Base-by-base conservation (phyloP, 2,113 vertebrate species). In the Mungos mungo region DNA sequence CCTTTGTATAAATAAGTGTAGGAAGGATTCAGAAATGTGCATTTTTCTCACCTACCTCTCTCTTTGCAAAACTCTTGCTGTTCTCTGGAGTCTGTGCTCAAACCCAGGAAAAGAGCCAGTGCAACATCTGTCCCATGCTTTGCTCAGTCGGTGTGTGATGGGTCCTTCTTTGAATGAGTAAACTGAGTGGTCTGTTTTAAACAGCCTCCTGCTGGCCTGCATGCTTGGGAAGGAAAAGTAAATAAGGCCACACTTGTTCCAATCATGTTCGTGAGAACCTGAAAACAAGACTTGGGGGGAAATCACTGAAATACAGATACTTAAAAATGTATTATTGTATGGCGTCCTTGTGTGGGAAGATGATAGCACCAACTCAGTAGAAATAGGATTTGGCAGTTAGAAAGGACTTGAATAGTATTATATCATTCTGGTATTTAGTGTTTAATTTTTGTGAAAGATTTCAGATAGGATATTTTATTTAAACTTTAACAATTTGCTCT, bases 121-220 rank as follows among this genome's bases (percentile, higher is more conserved):
- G 4, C 0, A 3, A n/a, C n/a, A 3, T 66, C 33, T 3, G 27
- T 7, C n/a, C 47, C 9, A 1, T 10, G 5, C 15, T 45, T 66
- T 25, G 13, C 33, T 41, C 27, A 19, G 14, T 33, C 16, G 1
- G 0, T 7, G 5, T 15, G 19, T 33, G 47, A 54, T 41, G 27
- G 60, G 33, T 69, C 33, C 66, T 54, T 63, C 50, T 89, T 8
- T 13, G 41, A 68, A 41, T 23, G 31, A 35, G 5, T 77, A 33
- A 74, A 41, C 15, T 1, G 29, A 60, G 45, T 10, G 25, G 35
- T 69, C 38, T 23, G 21, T 71, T 77, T 41, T 35, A 13, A 65
- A 25, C 0, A 2, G 57, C 47, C 18, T 80, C 60, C 63, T 50
- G 12, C 72, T 66, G 86, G n/a, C 7, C 60, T 21, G 18, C 5